Evolutionary conservation across 2,113 vertebrate genomes (phyloP).

Genomic region (Alethe diademata): DNA sequence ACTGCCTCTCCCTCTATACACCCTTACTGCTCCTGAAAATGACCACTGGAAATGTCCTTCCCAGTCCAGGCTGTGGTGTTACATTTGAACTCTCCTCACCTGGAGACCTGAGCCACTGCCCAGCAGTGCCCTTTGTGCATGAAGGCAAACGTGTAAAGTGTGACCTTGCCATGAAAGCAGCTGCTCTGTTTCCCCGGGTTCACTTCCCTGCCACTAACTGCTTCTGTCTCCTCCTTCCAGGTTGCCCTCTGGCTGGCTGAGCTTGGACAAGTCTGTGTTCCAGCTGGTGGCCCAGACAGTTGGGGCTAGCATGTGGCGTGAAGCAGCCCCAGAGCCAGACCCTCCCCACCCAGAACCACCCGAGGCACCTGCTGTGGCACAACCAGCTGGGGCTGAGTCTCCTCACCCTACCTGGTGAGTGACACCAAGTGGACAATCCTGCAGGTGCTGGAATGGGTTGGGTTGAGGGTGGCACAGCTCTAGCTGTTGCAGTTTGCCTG

Average conservation of each 20-base stretch:
- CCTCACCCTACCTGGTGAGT: conserved; percentile 66
- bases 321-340: conserved; percentile 48
- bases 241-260: conserved; percentile 91
- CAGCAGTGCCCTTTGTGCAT: not conserved
- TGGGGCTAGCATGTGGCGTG: conserved; percentile 78
- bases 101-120: not conserved
- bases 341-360: not conserved
- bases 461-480: accelerated
- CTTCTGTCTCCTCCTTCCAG: conserved; percentile 60
- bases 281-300: conserved; percentile 87
- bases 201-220: accelerated
- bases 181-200: not conserved
- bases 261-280: conserved; percentile 86
- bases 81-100: accelerated
- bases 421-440: not conserved
- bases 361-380: not conserved
- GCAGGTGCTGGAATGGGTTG: not conserved
- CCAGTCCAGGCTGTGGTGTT: not conserved
- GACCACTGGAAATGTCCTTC: not conserved
- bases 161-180: accelerated
- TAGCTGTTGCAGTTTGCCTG: not conserved
- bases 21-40: not conserved
- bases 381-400: not conserved
- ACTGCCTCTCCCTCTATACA: not conserved
- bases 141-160: not conserved